Evolutionary conservation across 2,888 invertebrate species (phyloP), one percentile per base, ranked within the genome.

Genomic region (Ophraella communa): DNA sequence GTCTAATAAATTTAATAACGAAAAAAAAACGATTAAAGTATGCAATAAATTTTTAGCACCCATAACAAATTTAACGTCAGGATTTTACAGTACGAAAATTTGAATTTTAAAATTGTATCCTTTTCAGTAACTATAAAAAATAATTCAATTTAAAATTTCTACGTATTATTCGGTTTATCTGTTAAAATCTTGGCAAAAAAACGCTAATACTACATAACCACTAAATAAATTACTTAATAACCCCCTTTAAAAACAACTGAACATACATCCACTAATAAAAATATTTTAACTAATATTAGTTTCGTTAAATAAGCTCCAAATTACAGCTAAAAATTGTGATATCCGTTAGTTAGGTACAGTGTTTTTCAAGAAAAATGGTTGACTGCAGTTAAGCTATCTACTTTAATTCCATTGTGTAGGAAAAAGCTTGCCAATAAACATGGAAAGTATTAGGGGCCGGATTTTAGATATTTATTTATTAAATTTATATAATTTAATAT

Each of bases 41-140:
- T 35, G 47, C 54, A 39, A 23, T 23, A 58, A 59, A 23, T 44
- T 55, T 49, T 30, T 55, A 64, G 55, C 39, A 35, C 51, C 42
- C 59, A 21, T 33, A 24, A 30, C 10, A 49, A 51, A 23, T 14
- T 49, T 5, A 44, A 33, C 39, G 18, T 49, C 62, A 49, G 49
- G 47, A 56, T 30, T 49, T 49, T 55, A 10, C 21, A 45, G 21
- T 17, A 21, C 27, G 1, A 8, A 10, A 10, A 1, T 11, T 30
- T 30, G 30, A 30, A 30, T 30, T 30, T 30, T 4, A n/a, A n/a
- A n/a, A n/a, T n/a, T 24, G 4, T 24, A 24, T 30, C 11, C 8
- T 27, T 27, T 3, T 27, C 27, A 8, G 10, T 10, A 27, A 27
- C 10, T 8, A 27, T 27, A 0, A 11, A 30, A 8, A 30, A 30